A percentile compares a stretch with the other conserved stretches of the same genome.
phyloP scores from a whole-genome alignment of 2,797 vertebrate species.

The Ataeniobius toweri region DNA sequence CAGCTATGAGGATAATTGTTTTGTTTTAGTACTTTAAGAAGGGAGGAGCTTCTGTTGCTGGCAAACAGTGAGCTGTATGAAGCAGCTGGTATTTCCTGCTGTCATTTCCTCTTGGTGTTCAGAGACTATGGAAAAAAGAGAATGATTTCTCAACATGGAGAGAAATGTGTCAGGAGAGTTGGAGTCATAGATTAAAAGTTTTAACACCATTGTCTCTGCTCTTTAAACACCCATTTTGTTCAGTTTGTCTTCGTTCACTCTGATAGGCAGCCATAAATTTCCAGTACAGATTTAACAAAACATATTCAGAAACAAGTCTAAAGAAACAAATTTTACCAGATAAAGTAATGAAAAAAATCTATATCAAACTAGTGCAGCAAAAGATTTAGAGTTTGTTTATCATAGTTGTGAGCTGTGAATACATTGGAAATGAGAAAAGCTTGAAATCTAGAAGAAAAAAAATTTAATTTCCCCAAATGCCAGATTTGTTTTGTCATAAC shows the following conservation, averaged over 20 bases:
- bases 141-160: constrained; percentile 9
- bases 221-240: constrained; percentile 1
- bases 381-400: background rate
- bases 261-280: background rate
- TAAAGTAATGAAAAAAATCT: background rate
- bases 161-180: constrained; percentile 3
- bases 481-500: background rate
- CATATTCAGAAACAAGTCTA: background rate
- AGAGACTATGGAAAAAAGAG: constrained; percentile 16
- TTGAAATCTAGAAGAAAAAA: background rate
- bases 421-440: background rate
- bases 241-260: background rate
- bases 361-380: background rate
- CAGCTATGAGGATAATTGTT: background rate
- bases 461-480: background rate
- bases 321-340: background rate
- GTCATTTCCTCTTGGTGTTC: constrained; percentile 55
- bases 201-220: background rate
- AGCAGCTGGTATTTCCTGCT: constrained; percentile 68
- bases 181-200: background rate
- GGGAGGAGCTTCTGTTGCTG: constrained; percentile 20
- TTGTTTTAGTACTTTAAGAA: constrained; percentile 16
- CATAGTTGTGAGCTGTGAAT: background rate
- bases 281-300: background rate
- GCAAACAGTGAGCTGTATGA: constrained; percentile 47